phyloP scores from a whole-genome alignment of 2,888 invertebrate genomes.

The Diplolepis rosae region DNA sequence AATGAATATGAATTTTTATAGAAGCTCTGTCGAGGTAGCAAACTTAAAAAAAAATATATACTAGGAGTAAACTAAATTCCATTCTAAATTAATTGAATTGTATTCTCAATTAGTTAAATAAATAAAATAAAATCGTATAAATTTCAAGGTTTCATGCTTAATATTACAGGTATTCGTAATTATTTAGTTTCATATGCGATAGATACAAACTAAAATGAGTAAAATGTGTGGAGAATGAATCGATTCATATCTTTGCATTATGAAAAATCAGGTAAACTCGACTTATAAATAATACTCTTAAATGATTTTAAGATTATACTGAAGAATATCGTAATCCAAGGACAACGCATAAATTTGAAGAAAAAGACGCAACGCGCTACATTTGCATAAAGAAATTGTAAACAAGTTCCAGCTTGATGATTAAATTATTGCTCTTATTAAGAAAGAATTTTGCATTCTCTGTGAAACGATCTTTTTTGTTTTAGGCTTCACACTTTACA shows the following conservation, averaged over 20 bases:
- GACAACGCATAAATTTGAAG: neutral
- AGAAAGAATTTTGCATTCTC: slow-evolving; percentile 56
- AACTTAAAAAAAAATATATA: too few relatives aligned
- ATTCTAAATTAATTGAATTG: too few relatives aligned
- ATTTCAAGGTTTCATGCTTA: too few relatives aligned
- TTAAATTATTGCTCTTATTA: slow-evolving; percentile 56
- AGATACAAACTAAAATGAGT: too few relatives aligned
- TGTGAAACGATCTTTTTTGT: slow-evolving; percentile 30
- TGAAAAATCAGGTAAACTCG: neutral
- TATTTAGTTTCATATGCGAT: too few relatives aligned
- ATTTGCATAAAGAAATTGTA: neutral
- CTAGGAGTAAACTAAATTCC: too few relatives aligned
- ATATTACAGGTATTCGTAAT: too few relatives aligned
- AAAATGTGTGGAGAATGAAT: neutral
- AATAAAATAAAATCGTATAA: too few relatives aligned
- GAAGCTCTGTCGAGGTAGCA: too few relatives aligned
- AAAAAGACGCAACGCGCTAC: neutral
- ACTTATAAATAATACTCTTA: neutral
- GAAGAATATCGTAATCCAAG: neutral
- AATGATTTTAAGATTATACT: neutral
- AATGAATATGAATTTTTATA: too few relatives aligned
- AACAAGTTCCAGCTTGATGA: slow-evolving; percentile 53
- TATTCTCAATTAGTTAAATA: too few relatives aligned
- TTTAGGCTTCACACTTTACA: slow-evolving; percentile 22
- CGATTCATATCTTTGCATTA: neutral